Percentiles rank a stretch among this genome's conserved stretches.
Evolutionary conservation across 2,113 vertebrate genomes (phyloP).

Genomic region (Neolamprologus modestus): DNA sequence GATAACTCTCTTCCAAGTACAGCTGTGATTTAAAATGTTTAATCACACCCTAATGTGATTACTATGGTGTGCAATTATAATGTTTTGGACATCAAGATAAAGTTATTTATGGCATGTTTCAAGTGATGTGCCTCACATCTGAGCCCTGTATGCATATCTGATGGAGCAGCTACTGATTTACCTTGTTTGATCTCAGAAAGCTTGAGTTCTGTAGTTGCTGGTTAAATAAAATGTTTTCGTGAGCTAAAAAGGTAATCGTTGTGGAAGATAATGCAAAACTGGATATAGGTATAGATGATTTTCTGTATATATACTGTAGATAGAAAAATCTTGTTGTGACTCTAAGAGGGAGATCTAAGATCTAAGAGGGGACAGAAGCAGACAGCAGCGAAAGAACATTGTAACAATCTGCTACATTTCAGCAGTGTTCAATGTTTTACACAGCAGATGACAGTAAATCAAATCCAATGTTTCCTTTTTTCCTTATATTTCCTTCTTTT

Average conservation of each 20-base stretch:
- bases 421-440: neutral
- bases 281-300: neutral
- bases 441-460: neutral
- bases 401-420: neutral
- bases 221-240: fast-evolving
- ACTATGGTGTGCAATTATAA: neutral
- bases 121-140: neutral
- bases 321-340: neutral
- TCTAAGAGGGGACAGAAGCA: neutral
- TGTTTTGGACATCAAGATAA: neutral
- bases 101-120: neutral
- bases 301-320: neutral
- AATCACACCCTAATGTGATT: neutral
- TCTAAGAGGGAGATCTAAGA: no score
- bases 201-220: neutral
- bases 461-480: neutral
- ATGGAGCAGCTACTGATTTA: neutral
- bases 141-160: neutral
- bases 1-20: neutral
- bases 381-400: neutral
- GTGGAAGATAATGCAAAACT: neutral
- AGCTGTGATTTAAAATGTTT: neutral
- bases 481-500: neutral
- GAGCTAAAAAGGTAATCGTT: fast-evolving
- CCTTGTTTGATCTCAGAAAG: neutral